Conservation (phyloP, 1,140 invertebrate species). For the Trichonephila inaurata region DNA sequence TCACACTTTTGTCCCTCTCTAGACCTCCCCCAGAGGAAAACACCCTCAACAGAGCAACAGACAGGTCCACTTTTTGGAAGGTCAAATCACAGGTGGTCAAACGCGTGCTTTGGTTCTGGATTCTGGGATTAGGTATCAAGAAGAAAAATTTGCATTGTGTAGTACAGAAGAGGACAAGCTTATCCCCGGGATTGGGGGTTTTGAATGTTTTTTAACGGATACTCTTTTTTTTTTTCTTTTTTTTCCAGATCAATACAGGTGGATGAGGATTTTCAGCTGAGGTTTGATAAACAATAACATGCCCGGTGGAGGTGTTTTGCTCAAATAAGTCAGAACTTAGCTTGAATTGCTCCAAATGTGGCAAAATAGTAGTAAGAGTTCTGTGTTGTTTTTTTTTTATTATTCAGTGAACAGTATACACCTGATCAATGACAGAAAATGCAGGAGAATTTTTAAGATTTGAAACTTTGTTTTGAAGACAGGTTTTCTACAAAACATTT, state of each 20-base stretch:
- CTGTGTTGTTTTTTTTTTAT: neutral
- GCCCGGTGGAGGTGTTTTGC: neutral
- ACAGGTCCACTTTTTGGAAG: neutral
- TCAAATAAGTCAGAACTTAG: neutral
- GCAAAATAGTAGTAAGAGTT: neutral
- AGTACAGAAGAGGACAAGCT: neutral
- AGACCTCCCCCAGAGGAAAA: neutral
- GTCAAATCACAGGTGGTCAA: constrained; percentile 7
- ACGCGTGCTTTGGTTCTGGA: neutral
- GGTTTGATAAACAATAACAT: neutral
- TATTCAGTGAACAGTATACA: neutral
- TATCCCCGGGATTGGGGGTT: neutral
- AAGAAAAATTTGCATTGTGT: neutral
- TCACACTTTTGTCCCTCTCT: constrained; percentile 16
- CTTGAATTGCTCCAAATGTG: neutral
- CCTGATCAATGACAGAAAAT: neutral
- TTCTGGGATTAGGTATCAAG: neutral
- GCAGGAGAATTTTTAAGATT: too few species aligned
- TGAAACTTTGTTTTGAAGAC: too few species aligned
- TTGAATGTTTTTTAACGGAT: neutral
- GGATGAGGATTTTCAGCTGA: neutral
- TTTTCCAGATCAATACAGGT: constrained; percentile 21
- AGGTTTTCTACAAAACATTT: too few species aligned
- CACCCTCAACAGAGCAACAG: neutral
- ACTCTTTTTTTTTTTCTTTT: too few species aligned